phyloP scores from a whole-genome alignment of 2,888 invertebrate species.

The Acrobasis repandana region DNA sequence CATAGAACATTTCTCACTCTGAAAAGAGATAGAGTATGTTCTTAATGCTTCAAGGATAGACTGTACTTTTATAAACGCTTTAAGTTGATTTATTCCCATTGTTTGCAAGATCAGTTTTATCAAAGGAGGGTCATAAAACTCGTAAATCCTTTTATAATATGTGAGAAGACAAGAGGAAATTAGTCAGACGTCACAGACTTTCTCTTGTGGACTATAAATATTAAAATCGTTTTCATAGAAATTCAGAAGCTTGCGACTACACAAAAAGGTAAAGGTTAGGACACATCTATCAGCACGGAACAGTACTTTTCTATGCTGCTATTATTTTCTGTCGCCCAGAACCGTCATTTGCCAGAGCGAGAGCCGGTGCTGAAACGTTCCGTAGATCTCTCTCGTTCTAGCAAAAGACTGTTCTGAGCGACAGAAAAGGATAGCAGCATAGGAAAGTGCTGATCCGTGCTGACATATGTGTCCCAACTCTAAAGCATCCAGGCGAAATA shows the following conservation, averaged over 20 bases:
- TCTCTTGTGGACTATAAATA: neutral
- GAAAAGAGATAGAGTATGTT: conserved; percentile 18
- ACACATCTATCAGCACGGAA: too few relatives aligned
- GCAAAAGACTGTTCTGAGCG: too few relatives aligned
- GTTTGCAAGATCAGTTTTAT: conserved; percentile 42
- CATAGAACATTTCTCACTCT: neutral
- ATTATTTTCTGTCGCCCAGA: too few relatives aligned
- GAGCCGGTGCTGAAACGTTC: too few relatives aligned
- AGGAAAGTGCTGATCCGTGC: too few relatives aligned
- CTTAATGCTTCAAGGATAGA: neutral
- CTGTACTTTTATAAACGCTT: neutral
- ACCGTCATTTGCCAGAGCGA: too few relatives aligned
- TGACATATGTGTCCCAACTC: too few relatives aligned
- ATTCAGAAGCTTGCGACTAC: neutral
- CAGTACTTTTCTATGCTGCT: too few relatives aligned
- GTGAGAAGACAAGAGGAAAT: conserved; percentile 2
- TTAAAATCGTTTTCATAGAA: neutral
- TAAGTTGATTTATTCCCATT: conserved; percentile 21
- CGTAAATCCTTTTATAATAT: conserved; percentile 16
- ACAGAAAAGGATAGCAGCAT: too few relatives aligned
- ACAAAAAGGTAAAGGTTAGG: too few relatives aligned
- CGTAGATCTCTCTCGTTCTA: too few relatives aligned
- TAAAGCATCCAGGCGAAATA: too few relatives aligned
- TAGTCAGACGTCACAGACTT: conserved; percentile 25
- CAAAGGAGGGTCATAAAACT: conserved; percentile 33